Evolutionary conservation across 2,113 vertebrate genomes (phyloP).

Genomic region (Pteronura brasiliensis): DNA sequence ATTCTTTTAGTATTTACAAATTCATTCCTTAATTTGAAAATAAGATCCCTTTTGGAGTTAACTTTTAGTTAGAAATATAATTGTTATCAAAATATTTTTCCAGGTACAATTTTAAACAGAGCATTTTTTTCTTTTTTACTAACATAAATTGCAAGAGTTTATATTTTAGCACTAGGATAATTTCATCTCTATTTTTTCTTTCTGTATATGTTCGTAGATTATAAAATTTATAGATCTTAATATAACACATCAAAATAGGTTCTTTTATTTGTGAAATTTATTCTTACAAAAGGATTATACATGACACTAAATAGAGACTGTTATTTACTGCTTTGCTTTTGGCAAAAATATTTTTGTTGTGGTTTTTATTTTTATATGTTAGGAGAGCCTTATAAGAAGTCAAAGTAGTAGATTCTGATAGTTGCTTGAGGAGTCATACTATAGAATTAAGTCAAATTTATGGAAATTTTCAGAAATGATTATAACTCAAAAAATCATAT

Average conservation of each 20-base stretch:
- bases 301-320: neutral
- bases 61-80: conserved; percentile 47
- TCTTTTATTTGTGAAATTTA: conserved; percentile 44
- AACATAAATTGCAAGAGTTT: conserved; percentile 38
- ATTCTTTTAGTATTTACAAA: conserved; percentile 38
- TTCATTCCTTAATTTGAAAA: conserved; percentile 55
- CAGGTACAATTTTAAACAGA: conserved; percentile 50
- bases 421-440: neutral
- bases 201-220: neutral
- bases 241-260: conserved; percentile 22
- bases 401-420: conserved; percentile 37
- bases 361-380: neutral
- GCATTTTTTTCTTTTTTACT: conserved; percentile 22
- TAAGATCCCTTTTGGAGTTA: conserved; percentile 2
- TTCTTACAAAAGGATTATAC: neutral
- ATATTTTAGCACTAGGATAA: neutral
- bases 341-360: neutral
- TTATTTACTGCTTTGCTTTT: conserved; percentile 38
- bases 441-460: conserved; percentile 45
- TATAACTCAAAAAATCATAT: neutral
- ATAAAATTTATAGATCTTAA: conserved; percentile 25
- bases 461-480: neutral
- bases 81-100: conserved; percentile 52
- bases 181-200: conserved; percentile 22
- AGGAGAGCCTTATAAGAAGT: conserved; percentile 2